phyloP scores from a whole-genome alignment of 2,888 invertebrate genomes.

The Drosophila aldrichi region DNA sequence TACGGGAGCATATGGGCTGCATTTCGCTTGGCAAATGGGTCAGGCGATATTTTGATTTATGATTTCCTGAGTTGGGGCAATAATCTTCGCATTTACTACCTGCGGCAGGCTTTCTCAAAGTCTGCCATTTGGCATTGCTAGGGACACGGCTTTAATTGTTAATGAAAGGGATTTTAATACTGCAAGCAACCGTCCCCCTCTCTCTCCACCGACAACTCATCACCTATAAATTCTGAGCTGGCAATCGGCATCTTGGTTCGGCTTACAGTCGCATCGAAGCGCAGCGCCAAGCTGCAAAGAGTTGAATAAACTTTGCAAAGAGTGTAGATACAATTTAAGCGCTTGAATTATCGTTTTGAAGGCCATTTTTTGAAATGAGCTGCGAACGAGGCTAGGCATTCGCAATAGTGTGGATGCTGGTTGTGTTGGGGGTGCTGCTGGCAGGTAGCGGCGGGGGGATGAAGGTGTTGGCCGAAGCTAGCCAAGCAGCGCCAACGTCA shows the following conservation, averaged over 20 bases:
- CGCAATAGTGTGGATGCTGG: constrained; percentile 59
- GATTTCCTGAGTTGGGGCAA: constrained; percentile 37
- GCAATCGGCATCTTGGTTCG: constrained; percentile 9
- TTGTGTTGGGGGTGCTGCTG: constrained; percentile 11
- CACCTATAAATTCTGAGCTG: constrained; percentile 3
- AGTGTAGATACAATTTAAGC: constrained; percentile 78
- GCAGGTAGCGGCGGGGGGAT: background rate
- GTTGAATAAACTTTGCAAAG: constrained; percentile 82
- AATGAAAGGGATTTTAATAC: constrained; percentile 5
- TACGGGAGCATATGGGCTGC: constrained; percentile 13
- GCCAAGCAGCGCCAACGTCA: constrained; percentile 35
- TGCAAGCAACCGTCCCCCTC: background rate
- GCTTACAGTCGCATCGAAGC: constrained; percentile 34
- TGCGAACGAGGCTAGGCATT: constrained; percentile 74
- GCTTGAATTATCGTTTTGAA: constrained; percentile 82
- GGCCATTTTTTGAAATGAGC: constrained; percentile 77
- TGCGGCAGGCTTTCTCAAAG: constrained; percentile 27
- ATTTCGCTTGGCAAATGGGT: constrained; percentile 39
- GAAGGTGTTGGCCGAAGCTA: background rate
- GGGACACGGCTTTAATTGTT: constrained; percentile 34
- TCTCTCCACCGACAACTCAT: too few relatives aligned
- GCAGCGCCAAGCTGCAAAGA: constrained; percentile 42
- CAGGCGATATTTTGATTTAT: constrained; percentile 52
- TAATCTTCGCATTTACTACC: constrained; percentile 15
- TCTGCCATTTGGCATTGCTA: constrained; percentile 11